Evolutionary conservation across 2,888 invertebrate genomes (phyloP), one percentile per base, ranked within the genome.

Genomic region (Drosophila longiperda): DNA sequence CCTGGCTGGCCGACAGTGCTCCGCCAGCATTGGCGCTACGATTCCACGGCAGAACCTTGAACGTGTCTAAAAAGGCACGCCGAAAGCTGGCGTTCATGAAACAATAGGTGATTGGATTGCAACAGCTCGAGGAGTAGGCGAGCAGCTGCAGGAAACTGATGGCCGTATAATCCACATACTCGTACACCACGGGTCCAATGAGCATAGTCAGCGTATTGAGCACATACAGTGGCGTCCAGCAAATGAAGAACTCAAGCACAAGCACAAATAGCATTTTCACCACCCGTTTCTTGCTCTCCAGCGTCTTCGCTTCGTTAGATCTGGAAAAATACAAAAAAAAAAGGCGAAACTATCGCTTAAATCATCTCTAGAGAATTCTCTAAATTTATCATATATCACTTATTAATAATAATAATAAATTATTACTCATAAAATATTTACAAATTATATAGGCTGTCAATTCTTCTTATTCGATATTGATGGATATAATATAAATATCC

Each of bases 91-190:
- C 94, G 93, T 98, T 98, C 97, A 98, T 97, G 94, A 98, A 98
- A 93, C 98, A 97, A 92, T 98, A 98, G 0, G 97, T 98, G 88
- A 98, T 97, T 0, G 98, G 98, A 91, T 98, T 98, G 92, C 96
- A 97, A 91, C 97, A 97, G 11, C 97, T 96, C 0, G 97, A 96
- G 60, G 96, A 95, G 91, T 97, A 98, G 0, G 97, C 96, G 57
- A 97, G 91, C 33, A 97, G 94, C 76, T 97, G 97, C 0, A 97
- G 94, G 4, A 95, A 94, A 5, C 96, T 95, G 50, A 97, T 95
- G 12, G 96, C 96, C 4, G 96, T 95, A 15, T 96, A 94, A 3
- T 96, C 96, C 34, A 97, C 94, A 85, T 95, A 94, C 74, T 95
- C 94, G 91, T 96, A 97, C 48, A 97, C 94, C 71, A 95, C 94